Evolutionary conservation across 2,113 vertebrate genomes (phyloP), one percentile per base, ranked within the genome.

Genomic region (Brachyhypopomus gauderio): DNA sequence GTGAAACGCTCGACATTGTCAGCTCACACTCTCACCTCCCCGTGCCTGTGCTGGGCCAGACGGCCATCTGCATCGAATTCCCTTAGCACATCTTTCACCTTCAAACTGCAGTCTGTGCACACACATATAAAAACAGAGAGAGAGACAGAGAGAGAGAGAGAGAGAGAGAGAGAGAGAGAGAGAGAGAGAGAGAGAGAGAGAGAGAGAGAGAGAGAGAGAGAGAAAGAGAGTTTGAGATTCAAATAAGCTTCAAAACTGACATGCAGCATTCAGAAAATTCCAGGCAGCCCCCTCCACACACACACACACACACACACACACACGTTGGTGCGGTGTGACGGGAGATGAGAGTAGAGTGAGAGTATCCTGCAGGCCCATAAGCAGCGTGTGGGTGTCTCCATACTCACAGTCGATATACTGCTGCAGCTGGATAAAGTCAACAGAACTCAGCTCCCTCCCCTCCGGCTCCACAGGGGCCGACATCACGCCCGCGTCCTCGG

Each of bases 371-470:
- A 52, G 12, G 8, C 9, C 45, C 83, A 76, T 72, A 80, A 84
- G 83, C 72, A 52, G 85, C n/a, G 81, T 62, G 75, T 77, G 79
- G 77, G 84, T 58, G 82, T 8, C 64, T 75, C 41, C 8, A 52
- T 88, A 95, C 96, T 97, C 91, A 98, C 96, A 97, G 82, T 98
- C 96, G 78, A 97, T 94, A 91, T 96, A 97, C 86, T 96, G 94
- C 88, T 98, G 96, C 72, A 98, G 95, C 88, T 96, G 96, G 86
- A 95, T 96, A 75, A 97, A 97, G 89, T 97, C 95, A 83, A 92
- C 91, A 1, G 96, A 94, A 91, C 92, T 96, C 79, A 98, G 94
- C 55, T 95, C 94, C 87, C 92, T 95, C 88, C 91, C 91, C 85
- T 93, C 92, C 73, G 89, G 82, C 87, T 91, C 85, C 83, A 88